Base-by-base conservation (phyloP, 2,888 invertebrate genomes). In the Pristionchus exspectatus region DNA sequence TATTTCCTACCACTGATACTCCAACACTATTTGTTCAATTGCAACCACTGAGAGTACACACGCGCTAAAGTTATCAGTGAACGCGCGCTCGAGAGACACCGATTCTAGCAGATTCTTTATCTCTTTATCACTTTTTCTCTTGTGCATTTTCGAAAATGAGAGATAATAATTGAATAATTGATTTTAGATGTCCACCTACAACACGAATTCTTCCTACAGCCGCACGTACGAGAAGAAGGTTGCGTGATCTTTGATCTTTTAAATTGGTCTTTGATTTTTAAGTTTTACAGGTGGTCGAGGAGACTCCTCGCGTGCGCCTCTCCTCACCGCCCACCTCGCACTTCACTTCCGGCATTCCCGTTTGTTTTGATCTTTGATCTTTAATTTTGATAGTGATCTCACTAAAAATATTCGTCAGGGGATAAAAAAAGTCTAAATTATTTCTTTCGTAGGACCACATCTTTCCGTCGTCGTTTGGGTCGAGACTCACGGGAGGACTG, bases 161-260 rank as follows among this genome's bases (percentile, higher is more conserved):
- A 7, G 16, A 18, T 74, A 21, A 74, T 38, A 33, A 74, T 5
- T 77, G 5, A 7, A n/a, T n/a, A n/a, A 10, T 38, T 50, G 21
- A 2, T 87, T 87, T 16, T n/a, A 81, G 81, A 88, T 88, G 88
- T 81, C 77, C 30, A 81, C 89, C 27, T 89, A 38, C 89, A 89
- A 89, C 89, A 89, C 83, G 44, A 84, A 66, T 54, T 83, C 83
- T 59, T 77, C 66, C 66, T 89, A 89, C 72, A 89, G 84, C 56
- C 89, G 89, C 66, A 84, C 89, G 16, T 89, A 89, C 72, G 89
- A 89, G 84, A 89, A 89, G 84, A 89, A 89, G 89, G 84, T 89
- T 63, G 14, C 24, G 30, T 72, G 87, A 69, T 63, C 33, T 66
- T 66, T 59, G 84, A 21, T 50, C 77, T 77, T n/a, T 77, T 4